These are phyloP conservation scores for Leptinotarsa juncta DNA, from an alignment of 2,888 invertebrate genomes.

Conservation along the genomic window DNA sequence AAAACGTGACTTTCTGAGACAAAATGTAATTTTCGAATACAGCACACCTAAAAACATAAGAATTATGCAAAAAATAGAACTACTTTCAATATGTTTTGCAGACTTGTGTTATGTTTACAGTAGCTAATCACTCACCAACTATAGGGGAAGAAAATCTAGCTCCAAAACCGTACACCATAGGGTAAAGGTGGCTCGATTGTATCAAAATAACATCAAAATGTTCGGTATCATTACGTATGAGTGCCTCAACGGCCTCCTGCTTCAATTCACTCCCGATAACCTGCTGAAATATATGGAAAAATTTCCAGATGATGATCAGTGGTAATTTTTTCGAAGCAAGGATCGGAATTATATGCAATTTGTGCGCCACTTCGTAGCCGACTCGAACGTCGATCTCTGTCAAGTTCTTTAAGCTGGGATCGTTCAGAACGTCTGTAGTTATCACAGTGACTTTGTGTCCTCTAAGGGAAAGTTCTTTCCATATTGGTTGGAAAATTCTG, in stretches of 20 bases:
- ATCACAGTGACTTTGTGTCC: slow-evolving; percentile 29
- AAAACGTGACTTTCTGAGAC: no score
- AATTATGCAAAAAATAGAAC: no score
- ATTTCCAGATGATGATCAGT: not conserved
- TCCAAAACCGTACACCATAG: slow-evolving; percentile 23
- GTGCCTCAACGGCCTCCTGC: not conserved
- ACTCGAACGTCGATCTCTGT: slow-evolving; percentile 26
- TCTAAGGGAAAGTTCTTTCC: slow-evolving; percentile 30
- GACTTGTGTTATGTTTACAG: not conserved
- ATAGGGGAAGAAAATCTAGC: slow-evolving; percentile 18
- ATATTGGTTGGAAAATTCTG: slow-evolving; percentile 29
- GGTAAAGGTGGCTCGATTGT: not conserved
- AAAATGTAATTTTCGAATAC: no score
- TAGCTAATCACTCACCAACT: slow-evolving; percentile 26
- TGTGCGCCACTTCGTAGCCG: not conserved
- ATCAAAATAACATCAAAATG: slow-evolving; percentile 1
- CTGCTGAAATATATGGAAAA: not conserved
- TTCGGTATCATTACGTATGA: not conserved
- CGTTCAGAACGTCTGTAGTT: slow-evolving; percentile 34
- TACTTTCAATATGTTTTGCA: no score
- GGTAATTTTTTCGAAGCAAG: not conserved
- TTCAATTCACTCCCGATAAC: not conserved
- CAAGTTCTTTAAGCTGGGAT: slow-evolving; percentile 28
- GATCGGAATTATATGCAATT: not conserved
- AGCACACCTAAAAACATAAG: no score